These are phyloP conservation scores for Nephrotoma flavescens DNA, from an alignment of 2,888 invertebrate genomes.

Conservation along the genomic window DNA sequence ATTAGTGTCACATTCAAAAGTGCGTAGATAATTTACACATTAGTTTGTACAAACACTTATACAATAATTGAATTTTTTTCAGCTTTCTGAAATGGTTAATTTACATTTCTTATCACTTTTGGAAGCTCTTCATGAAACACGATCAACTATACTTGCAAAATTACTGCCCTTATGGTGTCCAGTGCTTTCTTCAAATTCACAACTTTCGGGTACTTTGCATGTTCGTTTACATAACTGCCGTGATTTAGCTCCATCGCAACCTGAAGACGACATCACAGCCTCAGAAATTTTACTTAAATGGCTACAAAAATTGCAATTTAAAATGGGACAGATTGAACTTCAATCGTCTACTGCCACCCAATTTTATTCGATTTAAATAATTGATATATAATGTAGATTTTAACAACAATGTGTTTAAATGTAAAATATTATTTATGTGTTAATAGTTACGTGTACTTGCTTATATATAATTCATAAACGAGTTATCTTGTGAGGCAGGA, in stretches of 20 bases:
- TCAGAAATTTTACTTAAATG: conserved; percentile 53
- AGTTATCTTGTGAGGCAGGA: no score
- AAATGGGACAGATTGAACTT: conserved; percentile 94
- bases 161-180: conserved; percentile 92
- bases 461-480: no score
- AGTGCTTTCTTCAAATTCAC: conserved; percentile 71
- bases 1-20: conserved; percentile 79
- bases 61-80: conserved; percentile 16
- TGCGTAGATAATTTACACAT: conserved; percentile 40
- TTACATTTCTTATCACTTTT: conserved; percentile 88
- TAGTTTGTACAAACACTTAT: not conserved
- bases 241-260: conserved; percentile 50
- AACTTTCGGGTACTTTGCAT: conserved; percentile 82
- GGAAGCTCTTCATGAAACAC: conserved; percentile 89
- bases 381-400: no score
- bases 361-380: conserved; percentile 56
- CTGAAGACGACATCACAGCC: conserved; percentile 27
- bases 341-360: conserved; percentile 86
- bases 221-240: conserved; percentile 77
- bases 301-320: conserved; percentile 87
- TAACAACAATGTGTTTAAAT: no score
- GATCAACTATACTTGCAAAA: conserved; percentile 82
- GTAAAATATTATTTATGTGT: no score
- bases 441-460: no score
- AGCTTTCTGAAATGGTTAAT: conserved; percentile 97